Conservation (phyloP, 2,797 vertebrate genomes). For the Sebastes hopkinsi region DNA sequence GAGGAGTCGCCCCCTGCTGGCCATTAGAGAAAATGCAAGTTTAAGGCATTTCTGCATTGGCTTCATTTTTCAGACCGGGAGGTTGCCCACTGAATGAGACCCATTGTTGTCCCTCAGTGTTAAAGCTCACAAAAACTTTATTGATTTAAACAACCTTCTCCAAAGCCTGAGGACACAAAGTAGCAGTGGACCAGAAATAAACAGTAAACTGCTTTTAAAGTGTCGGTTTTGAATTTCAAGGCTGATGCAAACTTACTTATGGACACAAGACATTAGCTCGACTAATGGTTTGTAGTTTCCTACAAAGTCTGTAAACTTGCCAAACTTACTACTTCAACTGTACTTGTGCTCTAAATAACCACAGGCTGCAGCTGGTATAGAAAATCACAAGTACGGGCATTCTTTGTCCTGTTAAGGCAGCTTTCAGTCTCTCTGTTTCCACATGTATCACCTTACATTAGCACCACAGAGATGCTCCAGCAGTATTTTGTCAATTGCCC, state of each 20-base stretch:
- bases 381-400: slow-evolving; percentile 1
- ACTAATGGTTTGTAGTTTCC: slow-evolving; percentile 34
- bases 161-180: not conserved
- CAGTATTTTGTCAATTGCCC: slow-evolving; percentile 36
- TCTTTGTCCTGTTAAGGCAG: not conserved
- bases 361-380: slow-evolving; percentile 2
- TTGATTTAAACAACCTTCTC: no score
- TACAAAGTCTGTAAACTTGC: slow-evolving; percentile 23
- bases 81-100: no score
- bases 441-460: slow-evolving; percentile 9
- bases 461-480: not conserved
- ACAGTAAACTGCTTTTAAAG: not conserved
- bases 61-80: no score
- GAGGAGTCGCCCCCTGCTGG: no score
- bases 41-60: no score
- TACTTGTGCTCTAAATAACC: slow-evolving; percentile 11
- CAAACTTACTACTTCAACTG: not conserved
- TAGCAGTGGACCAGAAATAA: not conserved
- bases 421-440: slow-evolving; percentile 8
- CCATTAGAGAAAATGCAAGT: no score
- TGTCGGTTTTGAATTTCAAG: slow-evolving; percentile 18
- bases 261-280: slow-evolving; percentile 30
- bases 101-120: not conserved
- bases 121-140: not conserved
- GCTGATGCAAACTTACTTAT: slow-evolving; percentile 14